Percentiles rank a stretch among this genome's conserved stretches.
These are phyloP conservation scores for Tethya wilhelma DNA, from an alignment of 37 sponge, comb jelly and placozoan genomes.

Conservation along the genomic window DNA sequence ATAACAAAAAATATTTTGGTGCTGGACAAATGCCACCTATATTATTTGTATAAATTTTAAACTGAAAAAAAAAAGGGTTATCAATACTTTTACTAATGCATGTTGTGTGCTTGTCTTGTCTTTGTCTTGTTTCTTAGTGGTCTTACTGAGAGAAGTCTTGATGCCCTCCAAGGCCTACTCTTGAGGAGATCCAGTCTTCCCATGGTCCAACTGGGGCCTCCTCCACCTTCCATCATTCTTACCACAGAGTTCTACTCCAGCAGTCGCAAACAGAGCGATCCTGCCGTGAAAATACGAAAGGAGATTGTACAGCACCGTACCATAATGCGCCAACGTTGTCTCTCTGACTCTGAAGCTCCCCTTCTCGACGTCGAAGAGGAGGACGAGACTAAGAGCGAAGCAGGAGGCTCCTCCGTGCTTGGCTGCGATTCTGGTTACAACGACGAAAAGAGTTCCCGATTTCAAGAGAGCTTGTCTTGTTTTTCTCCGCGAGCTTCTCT, in stretches of 20 bases:
- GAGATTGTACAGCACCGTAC: background rate
- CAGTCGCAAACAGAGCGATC: constrained; percentile 49
- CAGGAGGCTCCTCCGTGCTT: constrained; percentile 19
- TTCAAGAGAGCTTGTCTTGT: constrained; percentile 1
- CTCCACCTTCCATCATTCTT: background rate
- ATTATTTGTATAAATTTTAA: too few species aligned
- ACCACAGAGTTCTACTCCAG: background rate
- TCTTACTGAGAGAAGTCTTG: too few species aligned
- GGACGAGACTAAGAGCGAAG: constrained; percentile 34
- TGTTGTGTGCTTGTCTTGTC: too few species aligned
- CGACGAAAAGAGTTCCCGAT: constrained; percentile 27
- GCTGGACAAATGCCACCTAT: too few species aligned
- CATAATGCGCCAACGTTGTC: constrained; percentile 38
- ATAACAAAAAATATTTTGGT: too few species aligned
- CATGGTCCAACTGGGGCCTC: too few species aligned
- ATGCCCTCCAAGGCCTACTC: too few species aligned
- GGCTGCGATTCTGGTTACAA: constrained; percentile 50
- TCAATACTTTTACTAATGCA: too few species aligned
- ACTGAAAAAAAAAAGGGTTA: too few species aligned
- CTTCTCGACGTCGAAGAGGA: constrained; percentile 1
- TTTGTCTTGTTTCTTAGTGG: too few species aligned
- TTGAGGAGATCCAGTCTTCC: too few species aligned
- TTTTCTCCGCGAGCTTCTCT: constrained; percentile 16
- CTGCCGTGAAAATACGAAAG: constrained; percentile 13
- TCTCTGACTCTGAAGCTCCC: constrained; percentile 38